Evolutionary conservation across 2,797 vertebrate species (phyloP).

Genomic region (Sebastes nivosus): DNA sequence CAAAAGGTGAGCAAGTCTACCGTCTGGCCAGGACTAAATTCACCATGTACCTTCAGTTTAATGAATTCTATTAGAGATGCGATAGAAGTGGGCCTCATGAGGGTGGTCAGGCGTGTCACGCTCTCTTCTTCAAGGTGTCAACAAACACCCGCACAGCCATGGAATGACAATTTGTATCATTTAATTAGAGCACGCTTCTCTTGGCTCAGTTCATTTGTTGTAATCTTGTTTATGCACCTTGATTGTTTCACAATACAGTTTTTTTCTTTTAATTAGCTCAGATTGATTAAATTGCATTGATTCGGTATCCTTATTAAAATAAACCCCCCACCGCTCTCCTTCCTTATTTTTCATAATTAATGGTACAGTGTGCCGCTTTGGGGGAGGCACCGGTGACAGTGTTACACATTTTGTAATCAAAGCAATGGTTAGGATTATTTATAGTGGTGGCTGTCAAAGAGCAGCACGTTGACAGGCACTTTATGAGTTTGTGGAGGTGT

Average conservation of each 20-base stretch:
- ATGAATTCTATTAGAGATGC: constrained; percentile 47
- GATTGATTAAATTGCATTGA: constrained; percentile 84
- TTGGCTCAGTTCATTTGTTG: constrained; percentile 80
- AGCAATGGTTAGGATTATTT: constrained; percentile 63
- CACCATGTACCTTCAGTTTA: constrained; percentile 3
- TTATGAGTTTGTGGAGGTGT: constrained; percentile 47
- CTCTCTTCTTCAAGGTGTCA: constrained; percentile 65
- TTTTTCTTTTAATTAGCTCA: constrained; percentile 80
- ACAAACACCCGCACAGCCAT: constrained; percentile 58
- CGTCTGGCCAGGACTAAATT: background rate
- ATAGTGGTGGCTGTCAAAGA: constrained; percentile 56
- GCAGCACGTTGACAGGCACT: constrained; percentile 43
- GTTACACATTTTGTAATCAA: constrained; percentile 66
- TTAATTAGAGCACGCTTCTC: constrained; percentile 78
- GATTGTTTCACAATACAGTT: constrained; percentile 80
- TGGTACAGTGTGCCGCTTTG: constrained; percentile 41
- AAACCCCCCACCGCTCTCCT: constrained; percentile 39
- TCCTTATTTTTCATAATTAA: constrained; percentile 83
- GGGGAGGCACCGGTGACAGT: constrained; percentile 40
- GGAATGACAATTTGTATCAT: constrained; percentile 82
- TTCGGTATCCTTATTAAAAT: constrained; percentile 81
- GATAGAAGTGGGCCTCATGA: constrained; percentile 25
- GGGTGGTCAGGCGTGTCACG: constrained; percentile 47
- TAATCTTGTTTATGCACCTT: constrained; percentile 83
- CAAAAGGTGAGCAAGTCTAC: background rate